Conservation (phyloP, 1,140 invertebrate species). For the Ips typographus region DNA sequence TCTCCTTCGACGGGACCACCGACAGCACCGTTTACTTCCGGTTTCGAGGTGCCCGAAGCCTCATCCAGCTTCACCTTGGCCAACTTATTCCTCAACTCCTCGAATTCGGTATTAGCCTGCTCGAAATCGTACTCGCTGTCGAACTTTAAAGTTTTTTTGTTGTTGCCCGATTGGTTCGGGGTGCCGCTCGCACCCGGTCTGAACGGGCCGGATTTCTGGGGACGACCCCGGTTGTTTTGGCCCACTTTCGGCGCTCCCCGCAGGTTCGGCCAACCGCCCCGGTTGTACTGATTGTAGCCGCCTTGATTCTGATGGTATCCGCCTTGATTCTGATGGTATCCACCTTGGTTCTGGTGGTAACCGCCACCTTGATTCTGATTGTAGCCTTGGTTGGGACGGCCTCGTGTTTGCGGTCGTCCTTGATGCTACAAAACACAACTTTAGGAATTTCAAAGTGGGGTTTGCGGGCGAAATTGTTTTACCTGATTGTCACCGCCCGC, state of each 20-base stretch:
- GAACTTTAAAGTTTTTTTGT: constrained; percentile 67
- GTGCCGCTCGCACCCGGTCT: constrained; percentile 16
- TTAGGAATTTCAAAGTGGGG: too few relatives aligned
- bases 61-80: constrained; percentile 65
- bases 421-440: too few relatives aligned
- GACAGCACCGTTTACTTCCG: constrained; percentile 37
- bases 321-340: constrained; percentile 44
- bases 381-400: constrained; percentile 2
- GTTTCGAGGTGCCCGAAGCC: constrained; percentile 36
- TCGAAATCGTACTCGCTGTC: constrained; percentile 98
- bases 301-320: constrained; percentile 37
- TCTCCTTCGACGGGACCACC: constrained; percentile 57
- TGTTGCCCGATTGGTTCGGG: constrained; percentile 9
- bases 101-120: constrained; percentile 94
- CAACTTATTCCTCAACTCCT: constrained; percentile 84
- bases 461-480: neutral
- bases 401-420: neutral
- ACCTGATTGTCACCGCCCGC: constrained; percentile 24
- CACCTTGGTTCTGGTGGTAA: neutral
- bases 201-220: constrained; percentile 1
- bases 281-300: constrained; percentile 51
- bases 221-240: constrained; percentile 4
- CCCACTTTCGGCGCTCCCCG: constrained; percentile 11
- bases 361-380: constrained; percentile 7
- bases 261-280: constrained; percentile 37